Evolutionary conservation across 2,888 invertebrate species (phyloP).

Genomic region (Acrobasis consociella): DNA sequence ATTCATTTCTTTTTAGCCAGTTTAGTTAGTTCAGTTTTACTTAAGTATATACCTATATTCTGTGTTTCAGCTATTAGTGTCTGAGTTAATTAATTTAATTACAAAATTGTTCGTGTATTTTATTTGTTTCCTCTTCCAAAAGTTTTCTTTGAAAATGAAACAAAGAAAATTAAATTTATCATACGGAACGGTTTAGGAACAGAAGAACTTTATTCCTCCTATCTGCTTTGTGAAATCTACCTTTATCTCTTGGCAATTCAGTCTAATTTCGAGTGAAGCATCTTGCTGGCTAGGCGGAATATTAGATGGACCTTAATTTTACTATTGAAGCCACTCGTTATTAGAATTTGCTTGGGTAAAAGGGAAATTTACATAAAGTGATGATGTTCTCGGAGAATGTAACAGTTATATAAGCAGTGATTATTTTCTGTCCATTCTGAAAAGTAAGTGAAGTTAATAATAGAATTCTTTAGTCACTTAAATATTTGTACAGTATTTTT

Average conservation of each 20-base stretch:
- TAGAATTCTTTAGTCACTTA: too few relatives aligned
- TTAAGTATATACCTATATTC: too few relatives aligned
- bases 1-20: too few relatives aligned
- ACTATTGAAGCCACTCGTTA: conserved; percentile 1
- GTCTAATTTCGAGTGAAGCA: neutral
- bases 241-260: neutral
- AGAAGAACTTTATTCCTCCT: neutral
- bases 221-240: neutral
- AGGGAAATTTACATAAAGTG: neutral
- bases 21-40: too few relatives aligned
- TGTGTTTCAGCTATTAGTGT: too few relatives aligned
- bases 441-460: neutral
- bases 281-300: neutral
- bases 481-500: too few relatives aligned
- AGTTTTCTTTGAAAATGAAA: neutral
- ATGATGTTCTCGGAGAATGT: neutral
- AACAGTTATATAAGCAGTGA: neutral
- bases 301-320: conserved; percentile 8
- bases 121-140: neutral
- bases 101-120: too few relatives aligned
- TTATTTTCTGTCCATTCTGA: neutral
- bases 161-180: neutral
- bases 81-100: too few relatives aligned
- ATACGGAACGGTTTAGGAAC: neutral
- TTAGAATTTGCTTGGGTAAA: conserved; percentile 7